Percentiles rank a stretch among this genome's conserved stretches.
Evolutionary conservation across 2,888 invertebrate species (phyloP).

Genomic region (Aelia acuminata): DNA sequence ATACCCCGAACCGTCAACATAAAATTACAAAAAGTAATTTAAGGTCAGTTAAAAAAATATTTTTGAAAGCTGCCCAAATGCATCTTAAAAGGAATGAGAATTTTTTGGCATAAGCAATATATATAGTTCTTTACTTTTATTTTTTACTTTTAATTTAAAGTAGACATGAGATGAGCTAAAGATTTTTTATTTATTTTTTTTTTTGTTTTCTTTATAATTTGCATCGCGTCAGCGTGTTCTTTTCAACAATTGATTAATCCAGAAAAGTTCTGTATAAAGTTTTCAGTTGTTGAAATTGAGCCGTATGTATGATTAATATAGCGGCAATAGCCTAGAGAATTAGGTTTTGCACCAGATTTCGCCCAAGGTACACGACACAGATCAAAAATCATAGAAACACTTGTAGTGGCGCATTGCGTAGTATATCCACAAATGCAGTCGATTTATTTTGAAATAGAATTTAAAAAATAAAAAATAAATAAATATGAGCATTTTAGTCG

Average conservation of each 20-base stretch:
- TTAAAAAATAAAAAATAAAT: neutral
- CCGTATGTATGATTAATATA: conserved; percentile 4
- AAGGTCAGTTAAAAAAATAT: conserved; percentile 54
- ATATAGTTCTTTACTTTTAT: neutral
- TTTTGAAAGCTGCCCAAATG: conserved; percentile 55
- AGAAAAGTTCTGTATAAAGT: neutral
- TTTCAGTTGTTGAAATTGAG: conserved; percentile 53
- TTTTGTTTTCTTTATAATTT: neutral
- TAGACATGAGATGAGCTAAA: conserved; percentile 56
- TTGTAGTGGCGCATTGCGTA: conserved; percentile 58
- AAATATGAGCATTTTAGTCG: neutral
- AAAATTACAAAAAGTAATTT: conserved; percentile 21
- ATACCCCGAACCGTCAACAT: conserved; percentile 48
- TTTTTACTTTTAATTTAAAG: conserved; percentile 24
- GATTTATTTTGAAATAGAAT: too few species aligned
- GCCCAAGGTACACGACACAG: conserved; percentile 56
- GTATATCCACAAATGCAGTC: conserved; percentile 1
- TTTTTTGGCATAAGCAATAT: conserved; percentile 59
- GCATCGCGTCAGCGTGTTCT: conserved; percentile 58
- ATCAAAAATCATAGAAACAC: conserved; percentile 48
- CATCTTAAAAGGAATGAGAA: conserved; percentile 56
- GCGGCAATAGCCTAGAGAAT: conserved; percentile 52
- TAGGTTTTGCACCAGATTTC: conserved; percentile 57
- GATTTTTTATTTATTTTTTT: conserved; percentile 19
- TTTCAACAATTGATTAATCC: conserved; percentile 53